A percentile compares a stretch with the other conserved stretches of the same genome.
Evolutionary conservation across 2,797 vertebrate genomes (phyloP).

Genomic region (Octomys mimax): DNA sequence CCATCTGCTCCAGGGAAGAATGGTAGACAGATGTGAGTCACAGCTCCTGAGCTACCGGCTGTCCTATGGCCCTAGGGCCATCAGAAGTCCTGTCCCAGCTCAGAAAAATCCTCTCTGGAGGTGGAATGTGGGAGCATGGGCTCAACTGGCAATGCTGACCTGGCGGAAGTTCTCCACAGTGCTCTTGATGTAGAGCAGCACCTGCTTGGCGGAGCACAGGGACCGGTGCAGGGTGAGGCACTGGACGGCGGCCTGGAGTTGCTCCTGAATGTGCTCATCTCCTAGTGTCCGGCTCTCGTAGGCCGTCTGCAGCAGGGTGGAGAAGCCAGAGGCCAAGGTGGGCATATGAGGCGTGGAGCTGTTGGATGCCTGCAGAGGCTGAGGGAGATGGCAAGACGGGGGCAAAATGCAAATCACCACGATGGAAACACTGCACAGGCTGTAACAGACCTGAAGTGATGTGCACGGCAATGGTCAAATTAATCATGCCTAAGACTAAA

Average conservation of each 20-base stretch:
- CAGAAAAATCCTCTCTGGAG: not conserved
- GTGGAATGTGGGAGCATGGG: accelerated
- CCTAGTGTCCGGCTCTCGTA: slow-evolving; percentile 87
- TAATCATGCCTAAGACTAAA: not conserved
- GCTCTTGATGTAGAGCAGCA: slow-evolving; percentile 94
- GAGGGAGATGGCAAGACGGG: not conserved
- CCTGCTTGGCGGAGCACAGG: slow-evolving; percentile 90
- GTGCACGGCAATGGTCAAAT: accelerated
- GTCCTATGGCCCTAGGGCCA: accelerated
- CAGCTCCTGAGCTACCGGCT: not conserved
- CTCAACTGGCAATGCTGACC: slow-evolving; percentile 87
- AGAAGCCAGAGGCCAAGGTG: slow-evolving; percentile 83
- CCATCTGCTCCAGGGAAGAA: not conserved
- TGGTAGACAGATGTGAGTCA: accelerated
- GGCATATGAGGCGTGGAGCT: accelerated
- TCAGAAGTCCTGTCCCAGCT: not conserved
- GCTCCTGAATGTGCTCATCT: slow-evolving; percentile 84
- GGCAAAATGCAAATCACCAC: not conserved
- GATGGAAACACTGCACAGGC: accelerated
- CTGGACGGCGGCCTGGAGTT: slow-evolving; percentile 85
- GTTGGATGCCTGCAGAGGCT: not conserved
- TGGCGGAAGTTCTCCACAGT: slow-evolving; percentile 91
- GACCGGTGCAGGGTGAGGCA: slow-evolving; percentile 85
- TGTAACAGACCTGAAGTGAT: accelerated
- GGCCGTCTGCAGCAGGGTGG: slow-evolving; percentile 88